A percentile compares a stretch with the other conserved stretches of the same genome.
Conservation (phyloP, 2,113 vertebrate species). For the Cariama cristata region DNA sequence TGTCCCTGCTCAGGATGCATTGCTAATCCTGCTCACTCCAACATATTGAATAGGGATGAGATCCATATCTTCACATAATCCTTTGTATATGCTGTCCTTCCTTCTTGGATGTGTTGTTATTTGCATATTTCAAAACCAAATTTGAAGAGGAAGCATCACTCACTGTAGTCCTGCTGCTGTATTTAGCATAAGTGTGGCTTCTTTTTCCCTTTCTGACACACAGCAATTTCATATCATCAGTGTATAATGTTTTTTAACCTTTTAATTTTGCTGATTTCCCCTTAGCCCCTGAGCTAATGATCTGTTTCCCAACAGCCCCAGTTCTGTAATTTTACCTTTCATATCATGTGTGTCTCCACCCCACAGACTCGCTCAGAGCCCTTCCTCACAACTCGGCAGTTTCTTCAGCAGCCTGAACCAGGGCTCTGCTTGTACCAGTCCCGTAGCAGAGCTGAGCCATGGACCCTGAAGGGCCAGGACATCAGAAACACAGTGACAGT, state of each 20-base stretch:
- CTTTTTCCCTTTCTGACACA: neutral
- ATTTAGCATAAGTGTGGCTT: neutral
- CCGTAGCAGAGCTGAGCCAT: neutral
- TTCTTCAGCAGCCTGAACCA: neutral
- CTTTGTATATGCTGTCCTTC: neutral
- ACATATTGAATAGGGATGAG: too few relatives aligned
- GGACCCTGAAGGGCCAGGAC: neutral
- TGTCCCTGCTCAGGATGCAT: fast-evolving
- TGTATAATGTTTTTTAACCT: neutral
- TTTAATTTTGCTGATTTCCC: neutral
- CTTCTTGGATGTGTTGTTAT: neutral
- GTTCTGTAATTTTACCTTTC: neutral
- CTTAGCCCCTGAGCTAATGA: neutral
- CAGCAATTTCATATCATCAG: neutral
- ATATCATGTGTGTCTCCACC: fast-evolving
- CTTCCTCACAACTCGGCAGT: neutral
- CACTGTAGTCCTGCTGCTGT: neutral
- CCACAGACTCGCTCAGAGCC: neutral
- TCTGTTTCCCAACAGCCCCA: neutral
- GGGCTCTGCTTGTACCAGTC: fast-evolving
- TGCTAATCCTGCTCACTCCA: neutral
- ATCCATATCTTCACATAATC: neutral
- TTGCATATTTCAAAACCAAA: neutral
- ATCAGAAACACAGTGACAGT: neutral
- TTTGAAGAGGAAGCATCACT: neutral